These are phyloP conservation scores for Catharus bicknelli DNA, from an alignment of 2,113 vertebrate genomes.

Conservation along the genomic window DNA sequence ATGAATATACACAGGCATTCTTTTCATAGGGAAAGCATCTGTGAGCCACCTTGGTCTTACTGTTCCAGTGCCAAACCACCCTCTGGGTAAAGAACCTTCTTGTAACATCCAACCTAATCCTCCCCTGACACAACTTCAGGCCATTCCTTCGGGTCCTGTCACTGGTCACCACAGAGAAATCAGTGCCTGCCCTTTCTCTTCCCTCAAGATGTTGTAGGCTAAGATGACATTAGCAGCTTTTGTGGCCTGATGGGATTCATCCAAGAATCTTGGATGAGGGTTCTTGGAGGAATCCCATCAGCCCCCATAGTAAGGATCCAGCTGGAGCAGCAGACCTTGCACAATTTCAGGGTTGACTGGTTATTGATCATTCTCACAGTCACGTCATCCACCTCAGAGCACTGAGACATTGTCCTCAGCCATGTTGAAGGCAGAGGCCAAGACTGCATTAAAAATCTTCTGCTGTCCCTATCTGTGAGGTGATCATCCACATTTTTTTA, in stretches of 20 bases:
- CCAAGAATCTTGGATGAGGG: neutral
- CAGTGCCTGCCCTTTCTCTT: neutral
- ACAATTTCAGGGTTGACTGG: neutral
- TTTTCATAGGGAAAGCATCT: neutral
- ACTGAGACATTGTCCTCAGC: neutral
- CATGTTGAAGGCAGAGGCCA: neutral
- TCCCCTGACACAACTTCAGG: neutral
- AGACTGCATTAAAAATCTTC: neutral
- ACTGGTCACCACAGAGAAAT: neutral
- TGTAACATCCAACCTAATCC: neutral
- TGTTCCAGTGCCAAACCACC: neutral
- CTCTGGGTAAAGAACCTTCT: neutral
- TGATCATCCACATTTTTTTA: neutral
- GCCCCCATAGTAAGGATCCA: no score
- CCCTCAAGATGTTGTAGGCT: neutral
- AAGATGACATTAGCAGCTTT: neutral
- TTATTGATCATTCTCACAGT: neutral
- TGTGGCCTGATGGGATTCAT: neutral
- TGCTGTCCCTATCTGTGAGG: neutral
- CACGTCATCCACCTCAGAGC: neutral
- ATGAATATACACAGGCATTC: neutral
- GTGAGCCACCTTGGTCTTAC: neutral
- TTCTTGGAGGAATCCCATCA: neutral
- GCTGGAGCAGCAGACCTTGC: neutral
- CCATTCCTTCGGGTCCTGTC: accelerated